Evolutionary conservation across 2,113 vertebrate genomes (phyloP), one percentile per base, ranked within the genome.

Genomic region (Ptychochromis oligacanthus): DNA sequence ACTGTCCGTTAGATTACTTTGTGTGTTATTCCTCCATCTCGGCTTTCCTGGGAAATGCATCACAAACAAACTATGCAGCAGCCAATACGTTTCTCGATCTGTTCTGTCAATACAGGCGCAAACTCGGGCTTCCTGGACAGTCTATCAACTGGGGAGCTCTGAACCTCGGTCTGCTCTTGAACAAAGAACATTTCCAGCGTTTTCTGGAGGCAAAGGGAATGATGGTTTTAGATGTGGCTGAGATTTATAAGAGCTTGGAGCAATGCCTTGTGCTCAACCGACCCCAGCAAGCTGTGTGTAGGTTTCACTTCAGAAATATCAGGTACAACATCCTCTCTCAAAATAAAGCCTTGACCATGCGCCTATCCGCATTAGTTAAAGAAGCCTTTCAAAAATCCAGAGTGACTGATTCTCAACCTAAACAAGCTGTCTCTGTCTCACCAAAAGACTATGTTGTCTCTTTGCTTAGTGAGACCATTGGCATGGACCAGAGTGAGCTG

Each of bases 71-170:
- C 85, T 97, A 97, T 17, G 95, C 96, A 57, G 96, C 97, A 57
- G 97, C 97, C 79, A 97, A 97, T 77, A 92, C 96, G 1, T 98
- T 97, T 84, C 90, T 96, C 5, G 97, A 97, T 72, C 38, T 92
- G 40, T 97, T 97, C 90, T 97, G 97, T 60, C 96, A 96, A 49
- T 97, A 97, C 59, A 91, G 96, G 52, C 96, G 95, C 74, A 97
- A 94, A 67, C 80, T 93, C 15, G 96, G 96, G 6, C 94, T 97
- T 81, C 82, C 95, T 36, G 97, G 95, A 11, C 97, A 98, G 82
- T 95, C 96, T 14, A 96, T 98, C 82, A 97, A 96, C 92, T 97
- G 97, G 96, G 97, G 97, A 28, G 95, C 95, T 38, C 91, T 97
- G 77, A 97, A 97, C 82, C 87, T 97, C 1, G 96, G 96, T 2